Conservation (phyloP, 2,113 vertebrate genomes). For the Psilopogon haemacephalus region DNA sequence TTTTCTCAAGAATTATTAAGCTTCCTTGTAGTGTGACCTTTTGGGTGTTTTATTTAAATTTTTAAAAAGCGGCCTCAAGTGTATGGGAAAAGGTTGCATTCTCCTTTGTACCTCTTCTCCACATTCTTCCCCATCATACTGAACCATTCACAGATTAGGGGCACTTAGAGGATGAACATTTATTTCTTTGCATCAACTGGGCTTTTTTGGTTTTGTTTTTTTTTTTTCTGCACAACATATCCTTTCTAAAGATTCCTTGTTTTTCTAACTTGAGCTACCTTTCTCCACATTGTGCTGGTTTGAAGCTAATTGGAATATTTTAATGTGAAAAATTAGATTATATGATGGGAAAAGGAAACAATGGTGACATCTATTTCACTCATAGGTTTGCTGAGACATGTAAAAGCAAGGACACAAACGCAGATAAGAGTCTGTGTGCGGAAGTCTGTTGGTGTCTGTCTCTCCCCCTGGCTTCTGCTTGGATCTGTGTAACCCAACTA, state of each 20-base stretch:
- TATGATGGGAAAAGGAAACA: too few relatives aligned
- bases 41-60: neutral
- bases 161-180: neutral
- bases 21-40: neutral
- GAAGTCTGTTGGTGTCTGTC: too few relatives aligned
- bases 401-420: too few relatives aligned
- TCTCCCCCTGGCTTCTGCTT: too few relatives aligned
- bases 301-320: too few relatives aligned
- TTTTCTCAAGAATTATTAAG: neutral
- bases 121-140: neutral
- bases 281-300: neutral
- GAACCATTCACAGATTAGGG: neutral
- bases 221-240: neutral
- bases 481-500: too few relatives aligned
- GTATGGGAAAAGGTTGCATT: neutral
- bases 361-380: too few relatives aligned
- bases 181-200: neutral
- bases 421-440: too few relatives aligned
- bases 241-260: neutral
- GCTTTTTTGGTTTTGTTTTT: too few relatives aligned
- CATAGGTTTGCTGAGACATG: too few relatives aligned
- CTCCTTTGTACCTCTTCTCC: neutral
- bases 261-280: neutral
- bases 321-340: too few relatives aligned
- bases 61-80: neutral